Conservation (phyloP, 2,888 invertebrate species). For the Dyspetes luteomarginatus region DNA sequence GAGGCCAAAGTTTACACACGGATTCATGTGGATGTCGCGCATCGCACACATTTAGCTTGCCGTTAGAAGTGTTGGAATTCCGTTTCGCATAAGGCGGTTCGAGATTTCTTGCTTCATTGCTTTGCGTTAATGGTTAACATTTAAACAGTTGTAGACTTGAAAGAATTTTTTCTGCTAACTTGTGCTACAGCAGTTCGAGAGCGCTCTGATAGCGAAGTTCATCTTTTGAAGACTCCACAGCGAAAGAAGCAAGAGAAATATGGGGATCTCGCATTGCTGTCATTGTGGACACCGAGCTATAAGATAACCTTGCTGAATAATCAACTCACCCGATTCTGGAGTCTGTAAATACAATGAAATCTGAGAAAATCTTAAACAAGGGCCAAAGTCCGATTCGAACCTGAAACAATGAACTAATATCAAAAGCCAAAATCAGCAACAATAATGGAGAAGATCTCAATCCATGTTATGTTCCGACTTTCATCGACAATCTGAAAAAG, state of each 20-base stretch:
- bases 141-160: constrained; percentile 28
- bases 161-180: constrained; percentile 43
- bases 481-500: too few species aligned
- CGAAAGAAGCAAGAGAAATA: constrained; percentile 35
- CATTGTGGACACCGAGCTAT: too few species aligned
- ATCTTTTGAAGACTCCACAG: constrained; percentile 6
- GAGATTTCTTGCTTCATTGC: constrained; percentile 50
- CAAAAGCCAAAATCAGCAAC: too few species aligned
- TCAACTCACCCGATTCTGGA: too few species aligned
- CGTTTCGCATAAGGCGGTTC: constrained; percentile 5
- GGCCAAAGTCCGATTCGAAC: too few species aligned
- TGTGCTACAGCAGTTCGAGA: constrained; percentile 39
- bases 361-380: too few species aligned
- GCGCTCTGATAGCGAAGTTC: constrained; percentile 32
- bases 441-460: too few species aligned
- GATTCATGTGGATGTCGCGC: constrained; percentile 46
- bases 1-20: background rate
- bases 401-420: too few species aligned
- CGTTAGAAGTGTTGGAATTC: constrained; percentile 40
- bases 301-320: too few species aligned
- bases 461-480: too few species aligned
- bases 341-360: too few species aligned
- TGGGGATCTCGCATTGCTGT: too few species aligned
- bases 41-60: constrained; percentile 45
- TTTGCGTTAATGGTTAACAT: constrained; percentile 47